Evolutionary conservation across 2,888 invertebrate species (phyloP), one percentile per base, ranked within the genome.

Genomic region (Chironomus tentans): DNA sequence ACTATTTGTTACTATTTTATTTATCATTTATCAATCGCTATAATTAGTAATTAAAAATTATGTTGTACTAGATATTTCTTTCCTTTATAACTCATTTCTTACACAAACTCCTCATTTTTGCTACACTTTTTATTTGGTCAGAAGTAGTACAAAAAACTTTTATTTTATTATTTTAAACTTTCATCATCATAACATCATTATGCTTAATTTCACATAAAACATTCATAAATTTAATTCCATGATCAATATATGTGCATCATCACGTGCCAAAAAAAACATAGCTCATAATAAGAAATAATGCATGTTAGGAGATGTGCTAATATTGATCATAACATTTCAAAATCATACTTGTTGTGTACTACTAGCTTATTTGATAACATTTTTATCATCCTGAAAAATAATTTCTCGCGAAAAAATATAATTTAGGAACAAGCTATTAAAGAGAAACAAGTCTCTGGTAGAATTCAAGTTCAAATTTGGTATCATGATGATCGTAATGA

Each of bases 381-480:
- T 38, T 10, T 38, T 38, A 38, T 24, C 13, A 12, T 12, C 65
- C 18, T 24, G 13, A 65, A 24, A 21, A 10, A 15, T 18, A 56
- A 56, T 56, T 65, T 62, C 15, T 22, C 18, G 15, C 13, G 3
- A 22, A 21, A 24, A 24, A 24, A 24, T 65, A 13, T 65, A 3
- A 21, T 65, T 22, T 83, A 91, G 90, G 90, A 91, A 82, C 90
- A 90, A 86, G 84, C 90, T 78, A 88, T 88, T n/a, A 88, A 90
- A 77, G 92, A 93, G 83, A 89, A 91, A 78, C 89, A 89, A 79
- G 90, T 91, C 77, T 88, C 90, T 28, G 94, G 94, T 65, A 88
- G 94, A 22, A 89, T 95, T 50, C 94, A 94, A 84, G 88, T 96
- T 78, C 94, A 95, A 82, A 91, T 95, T 76, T 94, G 92, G 90